These are phyloP conservation scores for Eristalinus sepulchralis DNA, from an alignment of 2,888 invertebrate species.

Conservation along the genomic window DNA sequence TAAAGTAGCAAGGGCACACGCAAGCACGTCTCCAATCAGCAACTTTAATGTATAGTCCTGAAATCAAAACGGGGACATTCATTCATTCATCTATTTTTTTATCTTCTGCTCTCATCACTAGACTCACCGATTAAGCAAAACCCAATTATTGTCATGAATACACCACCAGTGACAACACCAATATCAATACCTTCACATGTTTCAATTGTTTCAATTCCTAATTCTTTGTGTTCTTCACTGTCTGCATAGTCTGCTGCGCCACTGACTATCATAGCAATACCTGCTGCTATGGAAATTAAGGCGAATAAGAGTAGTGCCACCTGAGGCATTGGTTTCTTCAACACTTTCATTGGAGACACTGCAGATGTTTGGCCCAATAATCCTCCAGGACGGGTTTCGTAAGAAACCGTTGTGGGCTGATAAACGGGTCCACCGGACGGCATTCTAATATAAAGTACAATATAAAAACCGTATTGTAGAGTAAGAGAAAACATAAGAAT, in stretches of 20 bases:
- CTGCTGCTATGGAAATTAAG: conserved; percentile 77
- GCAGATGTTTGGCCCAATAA: conserved; percentile 77
- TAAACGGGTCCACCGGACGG: conserved; percentile 87
- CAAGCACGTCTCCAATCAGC: conserved; percentile 78
- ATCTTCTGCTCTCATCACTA: not conserved
- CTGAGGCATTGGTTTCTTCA: conserved; percentile 76
- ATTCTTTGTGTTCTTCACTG: conserved; percentile 78
- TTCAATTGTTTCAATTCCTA: conserved; percentile 74
- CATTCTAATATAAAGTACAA: conserved; percentile 81
- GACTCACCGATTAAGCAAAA: conserved; percentile 83
- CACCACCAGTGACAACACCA: conserved; percentile 84
- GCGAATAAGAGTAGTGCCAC: conserved; percentile 75
- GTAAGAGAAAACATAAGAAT: not conserved
- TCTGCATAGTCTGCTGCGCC: conserved; percentile 84
- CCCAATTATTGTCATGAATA: conserved; percentile 84
- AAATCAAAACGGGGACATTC: conserved; percentile 1
- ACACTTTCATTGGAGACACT: conserved; percentile 75
- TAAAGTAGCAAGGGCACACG: conserved; percentile 76
- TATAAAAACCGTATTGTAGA: not conserved
- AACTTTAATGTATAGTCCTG: conserved; percentile 78
- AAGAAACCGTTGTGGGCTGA: conserved; percentile 90
- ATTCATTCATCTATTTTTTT: not conserved
- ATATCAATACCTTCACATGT: conserved; percentile 77
- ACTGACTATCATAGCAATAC: conserved; percentile 84
- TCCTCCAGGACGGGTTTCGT: conserved; percentile 83